phyloP scores from a whole-genome alignment of 1,140 invertebrate genomes.

The Diorhabda elongata region DNA sequence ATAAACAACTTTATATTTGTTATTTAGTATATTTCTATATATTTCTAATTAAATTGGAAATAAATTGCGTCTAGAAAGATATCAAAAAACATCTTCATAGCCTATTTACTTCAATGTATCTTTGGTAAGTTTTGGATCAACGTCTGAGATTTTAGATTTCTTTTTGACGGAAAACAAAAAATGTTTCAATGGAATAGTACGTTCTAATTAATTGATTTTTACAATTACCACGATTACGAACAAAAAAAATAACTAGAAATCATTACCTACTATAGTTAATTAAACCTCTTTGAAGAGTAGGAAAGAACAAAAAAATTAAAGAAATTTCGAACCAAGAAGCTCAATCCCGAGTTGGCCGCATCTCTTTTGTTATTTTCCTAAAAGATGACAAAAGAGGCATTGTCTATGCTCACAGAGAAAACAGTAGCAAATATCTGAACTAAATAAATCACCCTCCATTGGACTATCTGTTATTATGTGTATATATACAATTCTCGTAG shows the following conservation, averaged over 20 bases:
- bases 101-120: no score
- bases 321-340: conserved; percentile 9
- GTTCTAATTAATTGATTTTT: no score
- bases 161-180: no score
- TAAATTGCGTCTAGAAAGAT: no score
- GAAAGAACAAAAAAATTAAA: conserved; percentile 9
- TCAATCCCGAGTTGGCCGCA: conserved; percentile 16
- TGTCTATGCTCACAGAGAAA: conserved; percentile 18
- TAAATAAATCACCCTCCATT: conserved; percentile 16
- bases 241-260: neutral
- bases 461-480: neutral
- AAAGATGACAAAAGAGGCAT: conserved; percentile 19
- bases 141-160: no score
- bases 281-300: conserved; percentile 15
- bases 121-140: no score
- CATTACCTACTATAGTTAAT: conserved; percentile 12
- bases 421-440: conserved; percentile 18
- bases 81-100: no score
- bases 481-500: neutral
- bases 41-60: no score
- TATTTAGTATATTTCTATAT: no score
- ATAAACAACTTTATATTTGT: no score
- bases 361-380: conserved; percentile 10
- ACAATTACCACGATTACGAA: no score
- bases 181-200: no score